Evolutionary conservation across 2,113 vertebrate species (phyloP).

Genomic region (Marcusenius ussheri): DNA sequence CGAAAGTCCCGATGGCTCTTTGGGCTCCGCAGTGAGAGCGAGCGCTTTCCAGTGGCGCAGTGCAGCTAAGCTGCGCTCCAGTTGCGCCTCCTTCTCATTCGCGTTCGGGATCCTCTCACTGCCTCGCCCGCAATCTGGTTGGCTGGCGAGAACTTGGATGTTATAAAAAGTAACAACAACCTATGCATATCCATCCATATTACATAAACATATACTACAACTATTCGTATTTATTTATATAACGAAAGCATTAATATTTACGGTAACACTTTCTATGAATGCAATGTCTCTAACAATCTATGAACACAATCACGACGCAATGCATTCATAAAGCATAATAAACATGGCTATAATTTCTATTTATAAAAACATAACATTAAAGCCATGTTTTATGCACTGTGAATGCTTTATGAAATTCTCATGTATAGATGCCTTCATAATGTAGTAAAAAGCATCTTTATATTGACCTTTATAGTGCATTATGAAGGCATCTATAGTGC

Average conservation of each 20-base stretch:
- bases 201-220: background rate
- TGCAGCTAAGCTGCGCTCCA: background rate
- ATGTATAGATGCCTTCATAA: background rate
- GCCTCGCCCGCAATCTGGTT: background rate
- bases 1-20: background rate
- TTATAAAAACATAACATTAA: background rate
- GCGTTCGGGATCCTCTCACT: background rate
- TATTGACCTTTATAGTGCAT: background rate
- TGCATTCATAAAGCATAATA: background rate
- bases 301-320: background rate
- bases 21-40: background rate
- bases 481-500: background rate
- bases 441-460: background rate
- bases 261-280: background rate
- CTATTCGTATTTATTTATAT: background rate
- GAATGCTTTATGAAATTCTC: background rate
- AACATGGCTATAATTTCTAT: background rate
- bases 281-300: too few species aligned
- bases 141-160: background rate
- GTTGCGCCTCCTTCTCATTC: conserved; percentile 18
- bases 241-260: background rate
- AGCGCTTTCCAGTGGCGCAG: background rate
- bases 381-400: background rate
- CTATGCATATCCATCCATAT: conserved; percentile 13
- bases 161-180: background rate